Conservation (phyloP, 92 coral and sea anemone genomes). For the Palythoa heliodiscus region DNA sequence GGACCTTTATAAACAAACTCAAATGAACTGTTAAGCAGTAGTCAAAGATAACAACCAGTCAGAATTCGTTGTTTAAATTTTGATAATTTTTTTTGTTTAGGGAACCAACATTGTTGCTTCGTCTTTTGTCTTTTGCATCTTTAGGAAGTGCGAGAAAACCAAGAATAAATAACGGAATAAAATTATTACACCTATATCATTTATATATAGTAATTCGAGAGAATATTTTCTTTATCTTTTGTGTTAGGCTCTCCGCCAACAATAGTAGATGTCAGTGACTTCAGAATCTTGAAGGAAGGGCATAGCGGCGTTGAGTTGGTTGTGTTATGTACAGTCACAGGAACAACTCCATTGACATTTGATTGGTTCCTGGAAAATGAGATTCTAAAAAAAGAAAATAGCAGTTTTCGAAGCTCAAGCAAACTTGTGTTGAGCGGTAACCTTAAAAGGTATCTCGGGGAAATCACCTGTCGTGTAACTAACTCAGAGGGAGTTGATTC, state of each 20-base stretch:
- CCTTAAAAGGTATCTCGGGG: background rate
- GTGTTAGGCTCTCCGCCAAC: slow-evolving; percentile 10
- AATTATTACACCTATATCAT: too few relatives aligned
- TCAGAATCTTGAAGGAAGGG: background rate
- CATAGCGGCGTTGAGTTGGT: slow-evolving; percentile 5
- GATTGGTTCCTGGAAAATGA: background rate
- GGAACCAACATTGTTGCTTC: too few relatives aligned
- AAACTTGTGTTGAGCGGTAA: background rate
- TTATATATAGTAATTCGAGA: background rate
- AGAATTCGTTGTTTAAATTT: too few relatives aligned
- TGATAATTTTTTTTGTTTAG: too few relatives aligned
- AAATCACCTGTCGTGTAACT: slow-evolving; percentile 10
- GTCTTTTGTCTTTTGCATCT: too few relatives aligned
- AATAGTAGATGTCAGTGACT: background rate
- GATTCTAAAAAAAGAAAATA: background rate
- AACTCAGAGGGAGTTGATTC: slow-evolving; percentile 2
- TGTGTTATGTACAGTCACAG: slow-evolving; percentile 15
- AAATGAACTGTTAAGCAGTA: too few relatives aligned
- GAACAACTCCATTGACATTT: slow-evolving; percentile 3
- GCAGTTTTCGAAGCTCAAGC: background rate
- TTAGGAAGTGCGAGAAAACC: too few relatives aligned
- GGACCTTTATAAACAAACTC: too few relatives aligned
- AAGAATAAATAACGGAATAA: too few relatives aligned
- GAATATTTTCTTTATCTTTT: background rate
- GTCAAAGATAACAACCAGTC: too few relatives aligned